phyloP scores from a whole-genome alignment of 2,888 invertebrate species.

The Punctoribates punctum region DNA sequence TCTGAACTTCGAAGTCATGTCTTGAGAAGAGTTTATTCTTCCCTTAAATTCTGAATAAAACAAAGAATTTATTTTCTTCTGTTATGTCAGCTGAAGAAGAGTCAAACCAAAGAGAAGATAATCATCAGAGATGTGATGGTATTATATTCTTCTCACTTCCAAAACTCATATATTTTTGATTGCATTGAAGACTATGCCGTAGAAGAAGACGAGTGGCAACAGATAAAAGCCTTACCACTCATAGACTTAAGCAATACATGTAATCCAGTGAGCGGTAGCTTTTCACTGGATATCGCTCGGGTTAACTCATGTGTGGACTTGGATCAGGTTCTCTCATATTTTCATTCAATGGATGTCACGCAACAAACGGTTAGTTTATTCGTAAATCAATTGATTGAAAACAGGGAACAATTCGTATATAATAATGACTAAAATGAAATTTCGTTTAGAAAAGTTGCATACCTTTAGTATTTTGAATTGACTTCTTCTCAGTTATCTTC shows the following conservation, averaged over 20 bases:
- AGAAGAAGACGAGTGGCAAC: slow-evolving; percentile 36
- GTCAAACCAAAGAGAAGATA: neutral
- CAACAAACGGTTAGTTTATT: slow-evolving; percentile 45
- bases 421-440: too few relatives aligned
- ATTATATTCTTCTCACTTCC: neutral
- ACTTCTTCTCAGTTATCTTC: too few relatives aligned
- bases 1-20: too few relatives aligned
- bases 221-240: slow-evolving; percentile 38
- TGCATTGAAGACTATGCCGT: neutral
- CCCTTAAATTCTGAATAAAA: too few relatives aligned
- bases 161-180: neutral
- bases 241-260: slow-evolving; percentile 26
- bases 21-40: too few relatives aligned
- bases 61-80: too few relatives aligned
- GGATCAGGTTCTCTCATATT: slow-evolving; percentile 47
- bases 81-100: neutral
- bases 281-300: neutral
- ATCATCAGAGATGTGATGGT: neutral
- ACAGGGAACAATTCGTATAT: too few relatives aligned
- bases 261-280: neutral
- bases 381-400: too few relatives aligned
- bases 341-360: slow-evolving; percentile 45
- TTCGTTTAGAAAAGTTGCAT: too few relatives aligned
- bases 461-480: too few relatives aligned
- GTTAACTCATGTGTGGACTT: neutral